phyloP scores from a whole-genome alignment of 2,888 invertebrate genomes.

The Ochlodes sylvanus region DNA sequence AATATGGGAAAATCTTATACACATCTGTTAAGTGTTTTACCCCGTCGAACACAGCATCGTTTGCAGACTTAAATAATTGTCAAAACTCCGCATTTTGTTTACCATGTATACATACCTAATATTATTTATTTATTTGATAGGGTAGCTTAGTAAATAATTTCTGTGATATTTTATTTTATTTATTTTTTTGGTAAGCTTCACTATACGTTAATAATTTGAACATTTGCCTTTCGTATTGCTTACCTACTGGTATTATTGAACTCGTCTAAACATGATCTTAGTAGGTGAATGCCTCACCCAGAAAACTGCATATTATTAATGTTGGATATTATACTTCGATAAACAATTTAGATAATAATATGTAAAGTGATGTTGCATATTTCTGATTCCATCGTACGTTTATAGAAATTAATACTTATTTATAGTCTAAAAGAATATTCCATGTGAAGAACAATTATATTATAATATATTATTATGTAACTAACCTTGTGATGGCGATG shows the following conservation, averaged over 20 bases:
- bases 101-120: background rate
- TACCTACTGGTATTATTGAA: background rate
- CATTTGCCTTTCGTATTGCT: background rate
- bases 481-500: slow-evolving; percentile 44
- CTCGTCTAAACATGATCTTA: background rate
- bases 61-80: background rate
- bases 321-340: background rate
- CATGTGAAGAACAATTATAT: slow-evolving; percentile 7
- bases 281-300: background rate
- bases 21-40: background rate
- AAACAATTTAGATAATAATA: background rate
- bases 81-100: background rate
- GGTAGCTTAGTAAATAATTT: slow-evolving; percentile 28
- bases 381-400: background rate
- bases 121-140: slow-evolving; percentile 8
- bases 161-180: slow-evolving; percentile 45
- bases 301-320: background rate
- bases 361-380: background rate
- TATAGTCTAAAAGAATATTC: slow-evolving; percentile 9
- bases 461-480: slow-evolving; percentile 15
- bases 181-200: slow-evolving; percentile 17
- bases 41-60: background rate
- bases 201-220: background rate
- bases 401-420: slow-evolving; percentile 9
- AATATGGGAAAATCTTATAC: no score